phyloP scores from a whole-genome alignment of 2,797 vertebrate genomes.

The Poecilia wingei region DNA sequence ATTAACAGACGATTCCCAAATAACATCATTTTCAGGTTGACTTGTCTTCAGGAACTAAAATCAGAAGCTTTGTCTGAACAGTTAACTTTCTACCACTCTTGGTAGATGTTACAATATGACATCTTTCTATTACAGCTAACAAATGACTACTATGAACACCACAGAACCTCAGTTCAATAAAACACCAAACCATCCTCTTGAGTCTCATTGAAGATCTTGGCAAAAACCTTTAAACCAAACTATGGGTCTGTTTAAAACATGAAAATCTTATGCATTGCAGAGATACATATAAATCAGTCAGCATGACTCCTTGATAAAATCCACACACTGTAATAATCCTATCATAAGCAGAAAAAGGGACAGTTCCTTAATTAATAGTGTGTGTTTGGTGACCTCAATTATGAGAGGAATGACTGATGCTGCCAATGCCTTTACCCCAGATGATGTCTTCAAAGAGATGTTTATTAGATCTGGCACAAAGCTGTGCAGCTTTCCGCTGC shows the following conservation, averaged over 20 bases:
- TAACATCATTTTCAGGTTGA: background rate
- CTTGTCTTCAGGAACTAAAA: background rate
- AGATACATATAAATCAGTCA: constrained; percentile 27
- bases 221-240: background rate
- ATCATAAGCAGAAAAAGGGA: constrained; percentile 33
- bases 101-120: background rate
- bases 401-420: constrained; percentile 42
- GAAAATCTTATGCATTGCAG: constrained; percentile 12
- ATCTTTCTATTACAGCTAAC: background rate
- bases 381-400: constrained; percentile 41
- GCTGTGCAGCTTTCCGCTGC: constrained; percentile 11
- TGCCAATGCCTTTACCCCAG: constrained; percentile 36
- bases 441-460: constrained; percentile 51
- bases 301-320: constrained; percentile 12
- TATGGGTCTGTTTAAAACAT: background rate
- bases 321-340: constrained; percentile 23
- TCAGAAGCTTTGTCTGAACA: background rate
- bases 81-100: background rate
- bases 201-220: background rate
- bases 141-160: background rate
- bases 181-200: background rate
- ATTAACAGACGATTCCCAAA: background rate
- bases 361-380: constrained; percentile 31
- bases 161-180: background rate
- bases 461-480: constrained; percentile 25